phyloP scores from a whole-genome alignment of 2,113 vertebrate genomes.

The Saccopteryx leptura region DNA sequence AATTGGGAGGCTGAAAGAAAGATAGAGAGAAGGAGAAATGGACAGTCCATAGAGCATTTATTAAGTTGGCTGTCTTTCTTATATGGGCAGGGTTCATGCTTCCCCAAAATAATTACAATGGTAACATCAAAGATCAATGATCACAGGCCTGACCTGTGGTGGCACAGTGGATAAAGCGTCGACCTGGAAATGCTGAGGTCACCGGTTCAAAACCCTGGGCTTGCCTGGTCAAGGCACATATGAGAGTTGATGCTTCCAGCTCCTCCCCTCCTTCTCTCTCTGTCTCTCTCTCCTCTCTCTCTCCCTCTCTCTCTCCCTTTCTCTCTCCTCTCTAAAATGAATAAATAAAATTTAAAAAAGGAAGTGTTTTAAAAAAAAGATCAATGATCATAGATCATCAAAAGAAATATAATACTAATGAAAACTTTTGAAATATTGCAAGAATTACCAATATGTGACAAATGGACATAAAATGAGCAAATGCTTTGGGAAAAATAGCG shows the following conservation, averaged over 20 bases:
- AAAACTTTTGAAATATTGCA: not conserved
- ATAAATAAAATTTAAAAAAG: too few relatives aligned
- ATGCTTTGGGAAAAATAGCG: not conserved
- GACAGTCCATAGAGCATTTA: not conserved
- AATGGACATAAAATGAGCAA: not conserved
- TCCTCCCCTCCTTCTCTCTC: too few relatives aligned
- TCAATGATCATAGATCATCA: not conserved
- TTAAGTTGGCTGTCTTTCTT: not conserved
- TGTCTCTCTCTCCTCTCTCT: too few relatives aligned
- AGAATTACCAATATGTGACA: not conserved
- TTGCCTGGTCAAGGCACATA: too few relatives aligned
- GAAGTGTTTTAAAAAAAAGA: not conserved
- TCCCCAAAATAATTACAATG: not conserved
- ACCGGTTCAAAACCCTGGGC: too few relatives aligned
- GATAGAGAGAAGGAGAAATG: not conserved
- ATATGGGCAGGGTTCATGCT: not conserved
- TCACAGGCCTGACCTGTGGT: not conserved
- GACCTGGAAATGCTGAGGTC: too few relatives aligned
- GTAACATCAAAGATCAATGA: not conserved
- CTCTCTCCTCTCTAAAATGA: too few relatives aligned
- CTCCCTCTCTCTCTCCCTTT: too few relatives aligned
- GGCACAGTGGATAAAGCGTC: too few relatives aligned
- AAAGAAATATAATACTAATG: not conserved
- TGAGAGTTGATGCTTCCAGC: too few relatives aligned
- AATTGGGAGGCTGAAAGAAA: not conserved